Base-by-base conservation (phyloP, 2,113 vertebrate species). In the Callipepla californica region DNA sequence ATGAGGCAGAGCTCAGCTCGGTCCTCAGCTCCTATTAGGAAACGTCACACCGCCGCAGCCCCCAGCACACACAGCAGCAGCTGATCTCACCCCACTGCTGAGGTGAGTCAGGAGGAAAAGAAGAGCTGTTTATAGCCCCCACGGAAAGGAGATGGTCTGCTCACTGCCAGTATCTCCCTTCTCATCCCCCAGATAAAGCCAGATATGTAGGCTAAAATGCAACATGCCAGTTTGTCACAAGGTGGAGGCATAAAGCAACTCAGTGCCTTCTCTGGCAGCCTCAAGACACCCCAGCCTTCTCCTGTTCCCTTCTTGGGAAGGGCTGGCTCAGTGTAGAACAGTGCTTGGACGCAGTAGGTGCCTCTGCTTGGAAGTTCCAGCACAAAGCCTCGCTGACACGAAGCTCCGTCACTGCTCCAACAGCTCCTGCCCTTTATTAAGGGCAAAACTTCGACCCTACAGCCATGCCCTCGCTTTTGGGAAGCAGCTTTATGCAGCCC, bases 241-340 rank as follows among this genome's bases (percentile, higher is more conserved):
- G 96, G 83, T 92, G 96, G 97, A 78, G 78, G 88, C 81, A 89
- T 51, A 47, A 45, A 84, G 88, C 84, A 79, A n/a, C 63, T 9
- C 70, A 34, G 30, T 20, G 79, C 57, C n/a, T 5, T 7, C 0
- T 1, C 85, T 58, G 61, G 25, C 25, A 40, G 36, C 36, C 38
- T 63, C 16, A 7, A 13, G 25, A 8, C 61, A 63, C 25, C 25
- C 25, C 61, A 12, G 38, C 23, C 45, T 50, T 6, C 44, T 63
- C 28, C 70, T 7, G 0, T 0, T 22, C 58, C 84, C 11, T 42
- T 3, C n/a, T 1, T 2, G 40, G 38, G 44, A 47, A 22, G 34
- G 44, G 22, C 47, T 17, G 3, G 2, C 81, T 13, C 11, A 1
- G 21, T 3, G 2, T 2, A 13, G 22, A 40, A 62, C 18, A 65